These are phyloP conservation scores for Anguilla obscura DNA, from an alignment of 2,797 vertebrate genomes.

Conservation along the genomic window DNA sequence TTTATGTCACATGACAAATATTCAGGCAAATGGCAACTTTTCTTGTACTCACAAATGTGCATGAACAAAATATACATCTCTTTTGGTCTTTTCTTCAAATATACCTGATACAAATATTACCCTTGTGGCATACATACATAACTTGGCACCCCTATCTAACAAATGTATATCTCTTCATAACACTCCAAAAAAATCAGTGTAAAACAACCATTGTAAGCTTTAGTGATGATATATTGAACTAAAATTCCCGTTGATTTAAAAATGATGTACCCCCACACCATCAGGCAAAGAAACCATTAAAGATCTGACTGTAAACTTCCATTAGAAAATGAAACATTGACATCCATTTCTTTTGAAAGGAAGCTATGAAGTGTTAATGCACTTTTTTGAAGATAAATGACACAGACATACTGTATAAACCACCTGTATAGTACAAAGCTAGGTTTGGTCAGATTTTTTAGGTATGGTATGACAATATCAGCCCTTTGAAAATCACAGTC, in stretches of 20 bases:
- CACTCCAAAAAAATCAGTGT: neutral
- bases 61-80: neutral
- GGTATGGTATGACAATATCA: neutral
- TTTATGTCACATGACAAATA: neutral
- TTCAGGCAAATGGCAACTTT: neutral
- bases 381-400: neutral
- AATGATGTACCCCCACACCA: neutral
- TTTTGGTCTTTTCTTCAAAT: neutral
- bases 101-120: neutral
- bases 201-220: neutral
- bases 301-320: neutral
- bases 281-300: neutral
- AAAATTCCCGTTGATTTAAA: neutral
- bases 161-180: neutral
- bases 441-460: neutral
- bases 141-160: neutral
- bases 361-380: neutral
- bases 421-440: neutral
- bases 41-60: neutral
- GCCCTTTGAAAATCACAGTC: neutral
- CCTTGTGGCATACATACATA: neutral
- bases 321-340: neutral
- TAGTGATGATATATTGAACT: neutral
- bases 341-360: neutral
- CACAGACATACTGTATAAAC: neutral